Percentiles rank a stretch among this genome's conserved stretches.
Conservation (phyloP, 2,797 vertebrate species). For the Aldrovandia affinis region DNA sequence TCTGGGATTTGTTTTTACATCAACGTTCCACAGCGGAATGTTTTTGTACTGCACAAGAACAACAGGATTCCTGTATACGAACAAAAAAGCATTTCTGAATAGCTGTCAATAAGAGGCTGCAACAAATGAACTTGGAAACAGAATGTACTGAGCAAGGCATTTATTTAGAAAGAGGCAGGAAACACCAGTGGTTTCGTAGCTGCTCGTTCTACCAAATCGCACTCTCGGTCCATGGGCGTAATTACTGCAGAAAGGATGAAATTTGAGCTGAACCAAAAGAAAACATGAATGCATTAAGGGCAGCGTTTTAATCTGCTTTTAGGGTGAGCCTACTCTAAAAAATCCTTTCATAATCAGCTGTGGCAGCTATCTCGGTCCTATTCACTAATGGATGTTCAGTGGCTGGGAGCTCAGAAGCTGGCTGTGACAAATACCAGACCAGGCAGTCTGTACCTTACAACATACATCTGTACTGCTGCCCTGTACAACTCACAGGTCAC, state of each 20-base stretch:
- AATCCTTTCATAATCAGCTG: not conserved
- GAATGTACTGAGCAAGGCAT: not conserved
- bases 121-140: not conserved
- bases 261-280: conserved; percentile 6
- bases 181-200: not conserved
- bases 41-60: not conserved
- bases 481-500: no score
- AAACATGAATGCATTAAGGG: conserved; percentile 14
- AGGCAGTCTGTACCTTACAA: not conserved
- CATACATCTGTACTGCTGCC: not conserved
- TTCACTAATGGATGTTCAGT: conserved; percentile 4
- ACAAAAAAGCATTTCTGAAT: not conserved
- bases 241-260: not conserved
- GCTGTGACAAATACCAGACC: not conserved
- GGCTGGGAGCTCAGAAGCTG: not conserved
- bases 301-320: conserved; percentile 6
- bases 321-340: not conserved
- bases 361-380: not conserved
- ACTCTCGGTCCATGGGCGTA: not conserved
- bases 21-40: not conserved
- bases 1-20: not conserved
- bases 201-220: not conserved
- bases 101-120: not conserved
- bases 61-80: not conserved
- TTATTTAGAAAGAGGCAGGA: not conserved